Conservation (phyloP, 2,888 invertebrate species). For the Mycalesis mineus region DNA sequence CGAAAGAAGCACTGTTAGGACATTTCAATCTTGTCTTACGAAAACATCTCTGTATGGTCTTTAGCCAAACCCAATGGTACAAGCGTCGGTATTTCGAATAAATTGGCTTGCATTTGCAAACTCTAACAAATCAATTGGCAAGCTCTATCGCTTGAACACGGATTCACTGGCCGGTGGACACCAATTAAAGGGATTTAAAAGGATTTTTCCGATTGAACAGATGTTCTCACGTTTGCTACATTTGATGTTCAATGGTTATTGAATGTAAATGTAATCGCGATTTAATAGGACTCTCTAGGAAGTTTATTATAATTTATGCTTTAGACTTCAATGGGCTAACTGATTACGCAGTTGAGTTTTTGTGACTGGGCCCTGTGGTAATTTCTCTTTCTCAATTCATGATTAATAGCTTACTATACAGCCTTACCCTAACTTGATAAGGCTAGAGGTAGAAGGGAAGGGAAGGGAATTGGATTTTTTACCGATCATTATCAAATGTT, state of each 20-base stretch:
- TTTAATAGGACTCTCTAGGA: background rate
- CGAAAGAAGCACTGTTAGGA: background rate
- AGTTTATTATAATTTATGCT: slow-evolving; percentile 1
- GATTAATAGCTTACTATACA: too few species aligned
- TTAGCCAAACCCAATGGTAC: background rate
- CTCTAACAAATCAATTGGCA: slow-evolving; percentile 40
- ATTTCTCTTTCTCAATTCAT: too few species aligned
- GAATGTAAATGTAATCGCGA: slow-evolving; percentile 21
- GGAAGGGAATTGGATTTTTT: too few species aligned
- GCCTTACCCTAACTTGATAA: too few species aligned
- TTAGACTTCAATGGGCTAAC: background rate
- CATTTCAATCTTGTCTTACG: background rate
- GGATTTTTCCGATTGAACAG: slow-evolving; percentile 34
- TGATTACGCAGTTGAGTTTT: too few species aligned
- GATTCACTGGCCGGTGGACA: slow-evolving; percentile 35
- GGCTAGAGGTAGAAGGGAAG: too few species aligned
- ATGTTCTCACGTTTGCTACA: slow-evolving; percentile 21
- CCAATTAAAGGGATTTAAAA: slow-evolving; percentile 42
- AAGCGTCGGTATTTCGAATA: slow-evolving; percentile 24
- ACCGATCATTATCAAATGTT: too few species aligned
- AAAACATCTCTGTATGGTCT: background rate
- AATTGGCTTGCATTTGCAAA: slow-evolving; percentile 29
- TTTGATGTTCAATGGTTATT: slow-evolving; percentile 18
- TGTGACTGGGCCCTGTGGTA: too few species aligned
- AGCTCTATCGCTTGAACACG: slow-evolving; percentile 41